These are phyloP conservation scores for Puffinus mauretanicus DNA, from an alignment of 2,113 vertebrate species.

Conservation along the genomic window DNA sequence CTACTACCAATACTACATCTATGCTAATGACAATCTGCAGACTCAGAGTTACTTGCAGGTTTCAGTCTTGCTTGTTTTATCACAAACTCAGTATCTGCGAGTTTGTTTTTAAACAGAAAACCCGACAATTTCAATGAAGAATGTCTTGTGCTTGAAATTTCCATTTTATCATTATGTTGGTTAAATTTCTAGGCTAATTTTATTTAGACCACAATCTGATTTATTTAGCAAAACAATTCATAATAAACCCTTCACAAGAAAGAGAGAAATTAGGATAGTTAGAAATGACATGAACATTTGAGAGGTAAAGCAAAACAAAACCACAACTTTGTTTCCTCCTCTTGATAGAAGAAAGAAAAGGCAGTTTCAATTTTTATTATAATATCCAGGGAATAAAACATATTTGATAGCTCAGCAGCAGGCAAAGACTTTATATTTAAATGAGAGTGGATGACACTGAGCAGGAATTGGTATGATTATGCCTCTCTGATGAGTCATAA, in stretches of 20 bases:
- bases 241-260: neutral
- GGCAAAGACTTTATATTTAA: constrained; percentile 49
- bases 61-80: neutral
- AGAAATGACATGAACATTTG: neutral
- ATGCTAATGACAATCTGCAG: neutral
- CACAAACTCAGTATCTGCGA: neutral
- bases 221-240: neutral
- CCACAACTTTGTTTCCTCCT: neutral
- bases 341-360: neutral
- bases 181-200: neutral
- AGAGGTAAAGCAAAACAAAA: neutral
- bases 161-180: neutral
- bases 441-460: constrained; percentile 32
- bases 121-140: neutral
- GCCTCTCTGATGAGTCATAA: constrained; percentile 50
- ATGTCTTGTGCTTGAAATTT: neutral
- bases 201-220: neutral
- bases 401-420: constrained; percentile 34
- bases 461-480: constrained; percentile 29
- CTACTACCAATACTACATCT: neutral
- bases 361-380: constrained; percentile 27
- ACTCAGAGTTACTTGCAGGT: neutral
- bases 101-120: neutral
- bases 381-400: constrained; percentile 43
- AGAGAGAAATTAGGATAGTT: neutral